A percentile compares a stretch with the other conserved stretches of the same genome.
phyloP scores from a whole-genome alignment of 2,888 invertebrate genomes.

The Parelbella ahira region DNA sequence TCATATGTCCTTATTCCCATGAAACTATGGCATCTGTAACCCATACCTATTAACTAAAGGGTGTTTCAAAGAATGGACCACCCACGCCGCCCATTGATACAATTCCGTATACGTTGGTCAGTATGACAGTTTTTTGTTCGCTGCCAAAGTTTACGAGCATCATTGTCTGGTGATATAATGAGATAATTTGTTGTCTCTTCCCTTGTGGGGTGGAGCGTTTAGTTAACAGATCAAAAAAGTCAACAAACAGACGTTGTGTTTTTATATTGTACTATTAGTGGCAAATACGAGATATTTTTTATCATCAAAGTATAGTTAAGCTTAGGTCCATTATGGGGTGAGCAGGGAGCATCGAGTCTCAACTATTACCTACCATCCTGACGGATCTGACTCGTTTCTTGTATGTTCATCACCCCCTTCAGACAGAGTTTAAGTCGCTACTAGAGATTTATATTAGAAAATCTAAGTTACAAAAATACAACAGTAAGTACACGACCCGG shows the following conservation, averaged over 20 bases:
- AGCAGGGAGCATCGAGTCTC: too few species aligned
- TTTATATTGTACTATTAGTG: too few species aligned
- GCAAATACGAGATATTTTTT: too few species aligned
- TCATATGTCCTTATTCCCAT: background rate
- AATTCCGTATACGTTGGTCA: conserved; percentile 56
- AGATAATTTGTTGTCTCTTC: conserved; percentile 58
- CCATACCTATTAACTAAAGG: conserved; percentile 52
- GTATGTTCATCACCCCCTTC: too few species aligned
- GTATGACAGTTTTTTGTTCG: conserved; percentile 34
- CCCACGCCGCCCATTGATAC: conserved; percentile 64
- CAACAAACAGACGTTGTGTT: background rate
- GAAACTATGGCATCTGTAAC: conserved; percentile 20
- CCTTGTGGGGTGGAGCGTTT: conserved; percentile 36
- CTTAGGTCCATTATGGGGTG: too few species aligned
- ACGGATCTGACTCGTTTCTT: too few species aligned
- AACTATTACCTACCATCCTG: too few species aligned
- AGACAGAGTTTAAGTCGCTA: too few species aligned
- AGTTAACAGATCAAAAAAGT: conserved; percentile 4
- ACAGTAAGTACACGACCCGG: too few species aligned
- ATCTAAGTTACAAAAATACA: too few species aligned
- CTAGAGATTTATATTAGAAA: too few species aligned
- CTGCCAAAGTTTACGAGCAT: conserved; percentile 19
- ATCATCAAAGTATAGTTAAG: too few species aligned
- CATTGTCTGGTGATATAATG: conserved; percentile 30
- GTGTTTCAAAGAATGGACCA: conserved; percentile 71